A percentile compares a stretch with the other conserved stretches of the same genome.
Conservation (phyloP, 2,797 vertebrate species). For the Rhyacichthys aspro region DNA sequence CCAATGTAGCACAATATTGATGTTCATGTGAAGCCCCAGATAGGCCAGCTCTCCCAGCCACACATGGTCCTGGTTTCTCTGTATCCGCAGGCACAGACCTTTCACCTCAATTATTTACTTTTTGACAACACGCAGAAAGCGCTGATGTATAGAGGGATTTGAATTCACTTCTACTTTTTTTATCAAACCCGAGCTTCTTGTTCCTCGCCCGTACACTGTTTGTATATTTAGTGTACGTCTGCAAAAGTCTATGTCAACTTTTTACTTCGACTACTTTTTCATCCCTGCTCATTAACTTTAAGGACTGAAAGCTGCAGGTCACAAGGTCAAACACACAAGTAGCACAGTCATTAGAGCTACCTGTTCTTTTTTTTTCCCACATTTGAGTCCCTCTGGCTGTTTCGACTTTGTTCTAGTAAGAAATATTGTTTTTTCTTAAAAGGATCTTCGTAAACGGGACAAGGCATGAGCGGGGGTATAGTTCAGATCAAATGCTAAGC, state of each 20-base stretch:
- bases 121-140: conserved; percentile 35
- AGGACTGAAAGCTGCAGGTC: conserved; percentile 9
- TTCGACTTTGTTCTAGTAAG: neutral
- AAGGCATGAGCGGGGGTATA: neutral
- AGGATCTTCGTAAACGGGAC: conserved; percentile 25
- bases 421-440: conserved; percentile 14
- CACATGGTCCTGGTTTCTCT: conserved; percentile 60
- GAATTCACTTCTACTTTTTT: conserved; percentile 18
- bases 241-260: conserved; percentile 9
- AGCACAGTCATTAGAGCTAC: conserved; percentile 29
- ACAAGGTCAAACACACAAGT: conserved; percentile 28
- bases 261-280: conserved; percentile 14
- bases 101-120: conserved; percentile 44
- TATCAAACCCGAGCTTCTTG: neutral
- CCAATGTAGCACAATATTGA: conserved; percentile 23
- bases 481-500: conserved; percentile 11
- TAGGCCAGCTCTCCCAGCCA: conserved; percentile 20
- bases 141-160: conserved; percentile 32
- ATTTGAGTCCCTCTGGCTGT: conserved; percentile 6
- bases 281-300: conserved; percentile 38
- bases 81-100: conserved; percentile 30
- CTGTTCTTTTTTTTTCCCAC: conserved; percentile 27
- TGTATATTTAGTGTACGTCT: neutral
- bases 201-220: neutral
- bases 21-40: conserved; percentile 35